Evolutionary conservation across 2,888 invertebrate species (phyloP).

Genomic region (Candidula unifasciata): DNA sequence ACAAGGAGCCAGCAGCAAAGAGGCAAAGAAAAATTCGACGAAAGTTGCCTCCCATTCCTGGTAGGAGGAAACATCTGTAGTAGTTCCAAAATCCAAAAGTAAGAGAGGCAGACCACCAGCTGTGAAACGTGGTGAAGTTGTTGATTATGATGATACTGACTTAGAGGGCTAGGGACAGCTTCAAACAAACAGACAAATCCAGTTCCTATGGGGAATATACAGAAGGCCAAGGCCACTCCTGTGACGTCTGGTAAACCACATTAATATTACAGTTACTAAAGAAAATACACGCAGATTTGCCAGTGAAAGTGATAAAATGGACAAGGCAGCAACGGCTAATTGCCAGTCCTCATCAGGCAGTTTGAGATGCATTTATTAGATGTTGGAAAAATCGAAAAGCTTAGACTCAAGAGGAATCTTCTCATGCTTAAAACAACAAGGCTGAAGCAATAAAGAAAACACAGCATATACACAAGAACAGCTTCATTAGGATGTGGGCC

Average conservation of each 20-base stretch:
- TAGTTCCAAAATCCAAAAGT: slow-evolving; percentile 54
- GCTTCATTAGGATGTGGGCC: slow-evolving; percentile 56
- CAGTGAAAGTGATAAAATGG: slow-evolving; percentile 70
- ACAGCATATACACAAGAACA: slow-evolving; percentile 48
- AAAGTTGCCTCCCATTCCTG: slow-evolving; percentile 70
- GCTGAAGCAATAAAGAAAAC: neutral
- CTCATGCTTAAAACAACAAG: neutral
- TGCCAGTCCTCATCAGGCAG: neutral
- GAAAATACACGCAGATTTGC: slow-evolving; percentile 61
- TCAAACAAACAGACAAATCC: neutral
- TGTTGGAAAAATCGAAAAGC: slow-evolving; percentile 56
- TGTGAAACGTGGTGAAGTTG: slow-evolving; percentile 30
- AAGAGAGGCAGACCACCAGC: slow-evolving; percentile 48
- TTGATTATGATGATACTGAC: slow-evolving; percentile 25
- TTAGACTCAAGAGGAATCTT: slow-evolving; percentile 52
- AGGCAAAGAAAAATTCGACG: slow-evolving; percentile 59
- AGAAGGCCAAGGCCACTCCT: neutral
- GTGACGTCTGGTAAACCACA: slow-evolving; percentile 1
- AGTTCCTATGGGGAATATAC: neutral
- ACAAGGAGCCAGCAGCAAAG: slow-evolving; percentile 42
- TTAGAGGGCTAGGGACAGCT: neutral
- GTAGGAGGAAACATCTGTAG: slow-evolving; percentile 64
- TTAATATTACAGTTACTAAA: neutral
- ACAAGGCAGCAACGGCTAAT: slow-evolving; percentile 57
- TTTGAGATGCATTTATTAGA: slow-evolving; percentile 50